These are phyloP conservation scores for Cataglyphis livida DNA, from an alignment of 2,888 invertebrate genomes.

Conservation along the genomic window DNA sequence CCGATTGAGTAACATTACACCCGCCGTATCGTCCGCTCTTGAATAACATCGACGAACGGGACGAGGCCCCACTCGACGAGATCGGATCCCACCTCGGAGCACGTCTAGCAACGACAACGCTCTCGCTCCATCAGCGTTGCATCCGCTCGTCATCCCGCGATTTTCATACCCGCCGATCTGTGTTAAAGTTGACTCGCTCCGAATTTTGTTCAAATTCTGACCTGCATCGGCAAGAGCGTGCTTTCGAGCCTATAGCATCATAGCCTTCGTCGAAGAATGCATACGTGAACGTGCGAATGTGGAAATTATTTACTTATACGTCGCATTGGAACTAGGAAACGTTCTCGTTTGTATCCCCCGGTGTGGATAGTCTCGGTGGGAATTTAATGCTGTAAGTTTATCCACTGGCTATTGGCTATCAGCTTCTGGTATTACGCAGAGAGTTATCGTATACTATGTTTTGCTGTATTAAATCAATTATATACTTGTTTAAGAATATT, in stretches of 20 bases:
- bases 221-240: background rate
- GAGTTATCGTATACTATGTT: constrained; percentile 8
- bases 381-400: constrained; percentile 34
- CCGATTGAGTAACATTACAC: constrained; percentile 27
- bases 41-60: background rate
- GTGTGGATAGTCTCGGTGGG: background rate
- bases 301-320: background rate
- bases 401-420: constrained; percentile 1
- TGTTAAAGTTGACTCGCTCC: background rate
- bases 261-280: background rate
- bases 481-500: background rate
- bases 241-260: background rate
- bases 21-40: background rate
- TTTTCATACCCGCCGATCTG: background rate
- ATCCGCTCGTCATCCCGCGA: background rate
- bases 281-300: background rate
- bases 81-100: constrained; percentile 12
- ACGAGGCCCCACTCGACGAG: background rate
- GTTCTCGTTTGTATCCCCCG: background rate
- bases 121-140: background rate
- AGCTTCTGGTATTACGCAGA: constrained; percentile 45
- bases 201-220: background rate
- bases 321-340: background rate
- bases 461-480: background rate
- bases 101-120: constrained; percentile 28